Percentiles rank a stretch among this genome's conserved stretches.
phyloP scores from a whole-genome alignment of 2,888 invertebrate genomes.

The Brachycybe producta region DNA sequence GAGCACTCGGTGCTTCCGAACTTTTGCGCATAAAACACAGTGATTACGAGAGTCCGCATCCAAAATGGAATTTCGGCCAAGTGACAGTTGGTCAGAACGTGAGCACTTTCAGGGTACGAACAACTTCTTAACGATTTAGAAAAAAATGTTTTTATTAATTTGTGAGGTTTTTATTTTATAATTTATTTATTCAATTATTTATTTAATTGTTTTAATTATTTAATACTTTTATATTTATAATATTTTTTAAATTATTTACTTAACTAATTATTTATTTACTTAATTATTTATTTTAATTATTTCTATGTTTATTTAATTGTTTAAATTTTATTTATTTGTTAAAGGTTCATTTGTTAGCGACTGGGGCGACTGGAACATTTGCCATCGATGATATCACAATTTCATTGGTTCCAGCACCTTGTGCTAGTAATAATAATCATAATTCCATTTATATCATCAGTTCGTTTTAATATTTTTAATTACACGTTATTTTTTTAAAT shows the following conservation, averaged over 20 bases:
- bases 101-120: neutral
- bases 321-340: too few species aligned
- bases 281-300: too few species aligned
- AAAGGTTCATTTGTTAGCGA: slow-evolving; percentile 7
- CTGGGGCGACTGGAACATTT: neutral
- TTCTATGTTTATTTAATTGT: too few species aligned
- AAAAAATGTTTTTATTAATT: neutral
- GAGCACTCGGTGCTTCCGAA: neutral
- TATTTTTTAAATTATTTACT: slow-evolving; percentile 3
- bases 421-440: slow-evolving; percentile 15
- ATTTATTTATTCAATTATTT: neutral
- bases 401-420: neutral
- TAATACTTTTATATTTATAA: too few species aligned
- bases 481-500: too few species aligned
- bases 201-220: too few species aligned
- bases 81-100: slow-evolving; percentile 12
- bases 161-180: neutral
- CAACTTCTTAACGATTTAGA: neutral
- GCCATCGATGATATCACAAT: slow-evolving; percentile 8
- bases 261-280: neutral
- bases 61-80: slow-evolving; percentile 13
- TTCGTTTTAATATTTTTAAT: too few species aligned
- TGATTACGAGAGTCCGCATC: neutral
- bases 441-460: too few species aligned
- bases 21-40: neutral